A percentile compares a stretch with the other conserved stretches of the same genome.
Evolutionary conservation across 2,113 vertebrate genomes (phyloP).

Genomic region (Grantiella picta): DNA sequence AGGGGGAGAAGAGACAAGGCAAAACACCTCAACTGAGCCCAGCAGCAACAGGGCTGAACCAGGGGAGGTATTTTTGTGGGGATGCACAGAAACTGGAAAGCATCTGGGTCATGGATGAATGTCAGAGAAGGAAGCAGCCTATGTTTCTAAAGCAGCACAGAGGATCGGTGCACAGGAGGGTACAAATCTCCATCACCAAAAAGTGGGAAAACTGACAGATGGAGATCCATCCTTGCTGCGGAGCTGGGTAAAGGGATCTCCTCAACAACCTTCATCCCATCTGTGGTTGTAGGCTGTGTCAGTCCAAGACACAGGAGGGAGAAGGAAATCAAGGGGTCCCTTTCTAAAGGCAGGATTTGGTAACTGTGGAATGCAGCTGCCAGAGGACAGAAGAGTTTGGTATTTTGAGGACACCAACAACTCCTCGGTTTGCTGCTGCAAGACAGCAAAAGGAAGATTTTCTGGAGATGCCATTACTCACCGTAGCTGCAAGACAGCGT

Average conservation of each 20-base stretch:
- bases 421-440: background rate
- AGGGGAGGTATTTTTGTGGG: background rate
- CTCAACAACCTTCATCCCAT: background rate
- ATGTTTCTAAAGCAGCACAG: background rate
- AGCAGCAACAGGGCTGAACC: background rate
- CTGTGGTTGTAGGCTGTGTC: background rate
- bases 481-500: slow-evolving; percentile 30
- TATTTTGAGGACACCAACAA: background rate
- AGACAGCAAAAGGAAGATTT: background rate
- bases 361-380: background rate
- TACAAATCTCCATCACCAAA: background rate
- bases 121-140: background rate
- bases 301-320: background rate
- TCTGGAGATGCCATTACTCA: background rate
- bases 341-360: background rate
- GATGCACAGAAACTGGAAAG: background rate
- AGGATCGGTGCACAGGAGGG: background rate
- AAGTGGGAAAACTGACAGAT: background rate
- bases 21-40: background rate
- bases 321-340: background rate
- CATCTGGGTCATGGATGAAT: background rate
- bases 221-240: background rate
- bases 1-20: background rate
- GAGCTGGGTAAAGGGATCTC: background rate
- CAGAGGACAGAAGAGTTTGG: background rate